Percentiles rank a stretch among this genome's conserved stretches.
Conservation (phyloP, 2,113 vertebrate species). For the cat (Felis catus) region F.catus_Fca126_mat1.0 CM031415.1:203732001-203732500, state of each 20-base stretch:
- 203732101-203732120: accelerated
- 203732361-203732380: neutral
- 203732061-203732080: accelerated
- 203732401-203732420: neutral
- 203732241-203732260: neutral
- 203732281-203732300: neutral
- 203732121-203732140: neutral
- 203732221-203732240: neutral
- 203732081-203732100: neutral
- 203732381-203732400: neutral
- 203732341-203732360: accelerated
- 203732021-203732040: neutral
- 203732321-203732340: neutral
- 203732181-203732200: accelerated
- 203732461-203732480: conserved; percentile 82
- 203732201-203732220: neutral
- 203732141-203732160: neutral
- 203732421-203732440: neutral
- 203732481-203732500: conserved; percentile 78
- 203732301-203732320: neutral
- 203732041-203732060: neutral
- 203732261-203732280: neutral
- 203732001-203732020: conserved; percentile 83
- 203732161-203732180: neutral
- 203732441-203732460: conserved; percentile 73